A percentile compares a stretch with the other conserved stretches of the same genome.
Evolutionary conservation across 2,113 vertebrate genomes (phyloP).

Genomic region (Cinclus mexicanus): DNA sequence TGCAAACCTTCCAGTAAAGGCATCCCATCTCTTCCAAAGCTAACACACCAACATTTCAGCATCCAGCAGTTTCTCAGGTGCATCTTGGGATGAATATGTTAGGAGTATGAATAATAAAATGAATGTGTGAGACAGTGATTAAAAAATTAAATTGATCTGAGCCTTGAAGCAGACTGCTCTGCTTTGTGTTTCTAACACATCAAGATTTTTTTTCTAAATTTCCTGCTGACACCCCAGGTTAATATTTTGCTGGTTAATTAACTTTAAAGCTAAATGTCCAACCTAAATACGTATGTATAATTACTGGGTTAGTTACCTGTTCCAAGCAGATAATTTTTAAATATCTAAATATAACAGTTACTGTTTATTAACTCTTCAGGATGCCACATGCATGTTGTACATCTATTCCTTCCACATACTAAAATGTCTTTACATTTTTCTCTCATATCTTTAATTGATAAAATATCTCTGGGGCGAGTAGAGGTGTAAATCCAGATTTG

Average conservation of each 20-base stretch:
- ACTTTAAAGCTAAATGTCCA: constrained; percentile 31
- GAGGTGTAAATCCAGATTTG: background rate
- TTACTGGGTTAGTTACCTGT: constrained; percentile 27
- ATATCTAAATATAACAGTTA: background rate
- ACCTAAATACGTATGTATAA: background rate
- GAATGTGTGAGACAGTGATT: constrained; percentile 8
- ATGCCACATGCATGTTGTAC: background rate
- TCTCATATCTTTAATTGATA: background rate
- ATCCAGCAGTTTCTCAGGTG: background rate
- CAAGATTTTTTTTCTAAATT: background rate
- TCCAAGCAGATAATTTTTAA: constrained; percentile 9
- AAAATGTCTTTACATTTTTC: background rate
- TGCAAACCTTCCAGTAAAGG: background rate
- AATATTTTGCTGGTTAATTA: constrained; percentile 39
- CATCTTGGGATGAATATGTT: background rate
- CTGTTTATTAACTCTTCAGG: background rate
- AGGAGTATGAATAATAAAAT: background rate
- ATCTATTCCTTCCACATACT: background rate
- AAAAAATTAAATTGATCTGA: constrained; percentile 39
- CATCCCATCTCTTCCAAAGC: background rate
- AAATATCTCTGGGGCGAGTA: background rate
- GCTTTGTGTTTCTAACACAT: constrained; percentile 11
- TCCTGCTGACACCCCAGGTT: constrained; percentile 11
- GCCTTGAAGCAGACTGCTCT: background rate
- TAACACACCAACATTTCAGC: background rate